A percentile compares a stretch with the other conserved stretches of the same genome.
Evolutionary conservation across 2,113 vertebrate genomes (phyloP).

Genomic region (Isurus oxyrinchus): DNA sequence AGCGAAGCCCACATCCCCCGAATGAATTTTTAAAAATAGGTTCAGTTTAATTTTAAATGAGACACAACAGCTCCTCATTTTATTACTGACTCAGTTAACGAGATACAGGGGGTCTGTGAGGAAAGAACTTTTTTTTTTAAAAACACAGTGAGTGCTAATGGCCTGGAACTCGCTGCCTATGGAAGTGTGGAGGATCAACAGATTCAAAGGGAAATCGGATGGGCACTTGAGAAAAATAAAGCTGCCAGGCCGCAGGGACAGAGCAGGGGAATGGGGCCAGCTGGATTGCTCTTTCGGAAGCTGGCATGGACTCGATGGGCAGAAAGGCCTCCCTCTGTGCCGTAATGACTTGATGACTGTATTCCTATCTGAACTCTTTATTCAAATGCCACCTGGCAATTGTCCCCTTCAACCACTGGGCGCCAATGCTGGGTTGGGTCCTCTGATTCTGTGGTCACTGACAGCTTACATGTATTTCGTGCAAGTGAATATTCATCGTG

Average conservation of each 20-base stretch:
- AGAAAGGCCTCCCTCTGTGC: background rate
- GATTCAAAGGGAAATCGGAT: no score
- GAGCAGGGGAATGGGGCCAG: background rate
- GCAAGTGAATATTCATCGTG: background rate
- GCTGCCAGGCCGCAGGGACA: background rate
- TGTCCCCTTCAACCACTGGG: background rate
- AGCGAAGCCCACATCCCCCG: no score
- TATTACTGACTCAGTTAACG: background rate
- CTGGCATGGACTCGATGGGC: background rate
- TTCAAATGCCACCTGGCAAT: background rate
- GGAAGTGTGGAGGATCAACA: no score
- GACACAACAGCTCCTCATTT: background rate
- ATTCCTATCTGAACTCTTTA: background rate
- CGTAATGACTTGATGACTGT: background rate
- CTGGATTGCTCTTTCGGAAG: background rate
- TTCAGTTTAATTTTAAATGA: background rate
- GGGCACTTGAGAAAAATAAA: no score
- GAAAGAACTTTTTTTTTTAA: no score
- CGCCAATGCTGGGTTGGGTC: background rate
- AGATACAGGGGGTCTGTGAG: no score
- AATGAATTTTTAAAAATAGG: no score
- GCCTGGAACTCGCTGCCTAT: no score
- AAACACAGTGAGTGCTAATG: no score
- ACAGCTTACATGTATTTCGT: background rate
- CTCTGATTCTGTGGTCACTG: background rate